Evolutionary conservation across 2,888 invertebrate genomes (phyloP).

Genomic region (Glaucopsyche alexis): DNA sequence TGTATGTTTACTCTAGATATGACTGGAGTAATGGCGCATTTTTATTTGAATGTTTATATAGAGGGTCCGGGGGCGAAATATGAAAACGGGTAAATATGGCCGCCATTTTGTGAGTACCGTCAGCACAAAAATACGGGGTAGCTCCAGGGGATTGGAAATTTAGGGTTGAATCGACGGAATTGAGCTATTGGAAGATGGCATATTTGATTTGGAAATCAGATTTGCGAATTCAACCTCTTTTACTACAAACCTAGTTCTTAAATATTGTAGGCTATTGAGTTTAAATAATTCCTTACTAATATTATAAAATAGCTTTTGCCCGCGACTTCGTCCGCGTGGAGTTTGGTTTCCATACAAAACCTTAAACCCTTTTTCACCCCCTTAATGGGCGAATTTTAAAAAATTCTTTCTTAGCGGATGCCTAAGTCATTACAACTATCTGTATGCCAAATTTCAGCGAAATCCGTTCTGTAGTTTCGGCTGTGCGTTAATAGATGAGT

Average conservation of each 20-base stretch:
- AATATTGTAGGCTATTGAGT: no score
- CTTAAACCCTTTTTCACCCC: no score
- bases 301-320: no score
- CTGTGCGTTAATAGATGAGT: no score
- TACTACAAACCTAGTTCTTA: background rate
- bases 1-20: constrained; percentile 80
- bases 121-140: constrained; percentile 54
- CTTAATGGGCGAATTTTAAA: no score
- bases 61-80: constrained; percentile 56
- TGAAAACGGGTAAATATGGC: constrained; percentile 55
- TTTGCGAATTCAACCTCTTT: background rate
- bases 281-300: no score
- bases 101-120: constrained; percentile 74
- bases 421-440: no score
- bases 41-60: constrained; percentile 78
- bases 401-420: no score
- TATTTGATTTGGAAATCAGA: background rate
- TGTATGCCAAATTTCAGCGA: no score
- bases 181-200: constrained; percentile 8
- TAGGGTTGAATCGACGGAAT: constrained; percentile 6
- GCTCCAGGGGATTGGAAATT: constrained; percentile 10
- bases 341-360: no score
- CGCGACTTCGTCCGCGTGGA: no score
- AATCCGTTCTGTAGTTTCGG: no score
- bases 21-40: constrained; percentile 80